Conservation (phyloP, 2,888 invertebrate genomes). For the Axea sp. region DNA sequence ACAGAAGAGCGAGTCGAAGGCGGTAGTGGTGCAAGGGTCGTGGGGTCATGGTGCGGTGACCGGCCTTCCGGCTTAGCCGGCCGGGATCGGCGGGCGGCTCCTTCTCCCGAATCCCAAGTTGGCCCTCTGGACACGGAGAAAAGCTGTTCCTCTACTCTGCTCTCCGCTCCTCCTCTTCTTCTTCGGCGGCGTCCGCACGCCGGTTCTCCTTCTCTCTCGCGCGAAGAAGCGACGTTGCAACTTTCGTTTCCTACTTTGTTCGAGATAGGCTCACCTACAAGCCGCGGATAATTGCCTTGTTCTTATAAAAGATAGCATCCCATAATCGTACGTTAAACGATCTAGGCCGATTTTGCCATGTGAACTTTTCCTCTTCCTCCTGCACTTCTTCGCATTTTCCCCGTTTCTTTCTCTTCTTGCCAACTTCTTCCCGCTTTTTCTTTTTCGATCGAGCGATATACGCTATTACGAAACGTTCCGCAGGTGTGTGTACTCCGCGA, state of each 20-base stretch:
- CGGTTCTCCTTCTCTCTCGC: conserved; percentile 25
- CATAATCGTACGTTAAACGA: conserved; percentile 61
- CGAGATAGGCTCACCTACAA: conserved; percentile 60
- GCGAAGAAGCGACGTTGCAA: conserved; percentile 51
- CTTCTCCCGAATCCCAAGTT: conserved; percentile 65
- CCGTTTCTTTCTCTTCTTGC: conserved; percentile 18
- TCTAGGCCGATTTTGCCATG: conserved; percentile 54
- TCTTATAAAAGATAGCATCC: conserved; percentile 62
- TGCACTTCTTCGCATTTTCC: conserved; percentile 18
- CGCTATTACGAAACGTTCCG: conserved; percentile 17
- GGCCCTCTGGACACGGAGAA: conserved; percentile 62
- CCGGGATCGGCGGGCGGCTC: conserved; percentile 64
- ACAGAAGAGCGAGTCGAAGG: conserved; percentile 65
- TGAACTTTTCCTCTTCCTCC: conserved; percentile 33
- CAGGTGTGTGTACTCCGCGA: conserved; percentile 36
- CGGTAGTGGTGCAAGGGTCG: conserved; percentile 75
- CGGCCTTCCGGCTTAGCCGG: conserved; percentile 72
- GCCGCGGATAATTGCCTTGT: conserved; percentile 60
- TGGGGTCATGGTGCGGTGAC: conserved; percentile 77
- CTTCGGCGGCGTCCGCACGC: background rate
- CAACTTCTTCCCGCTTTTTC: conserved; percentile 15
- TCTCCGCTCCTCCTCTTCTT: background rate
- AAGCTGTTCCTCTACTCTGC: conserved; percentile 13
- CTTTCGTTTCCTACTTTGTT: conserved; percentile 60
- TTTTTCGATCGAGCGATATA: conserved; percentile 37